Percentiles rank a stretch among this genome's conserved stretches.
Evolutionary conservation across 2,888 invertebrate species (phyloP).

Genomic region (Trypoxylon attenuatum): DNA sequence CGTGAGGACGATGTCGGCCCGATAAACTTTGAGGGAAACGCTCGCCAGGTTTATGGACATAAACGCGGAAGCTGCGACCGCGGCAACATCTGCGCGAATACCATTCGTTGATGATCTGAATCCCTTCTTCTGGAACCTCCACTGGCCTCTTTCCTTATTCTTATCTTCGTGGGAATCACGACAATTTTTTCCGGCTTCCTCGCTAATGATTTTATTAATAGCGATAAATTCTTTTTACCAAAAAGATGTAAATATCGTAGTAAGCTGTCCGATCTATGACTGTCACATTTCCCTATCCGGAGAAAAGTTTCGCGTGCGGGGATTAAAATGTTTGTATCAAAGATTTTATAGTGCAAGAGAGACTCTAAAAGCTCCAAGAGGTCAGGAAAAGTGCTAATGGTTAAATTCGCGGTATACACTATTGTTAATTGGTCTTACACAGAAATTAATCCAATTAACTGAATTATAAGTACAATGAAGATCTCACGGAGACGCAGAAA

Average conservation of each 20-base stretch:
- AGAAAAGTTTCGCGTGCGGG: too few species aligned
- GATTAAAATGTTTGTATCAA: too few species aligned
- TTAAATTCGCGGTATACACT: too few species aligned
- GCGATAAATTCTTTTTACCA: too few species aligned
- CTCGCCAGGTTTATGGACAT: conserved; percentile 19
- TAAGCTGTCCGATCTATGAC: too few species aligned
- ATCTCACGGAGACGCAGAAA: neutral
- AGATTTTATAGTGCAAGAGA: too few species aligned
- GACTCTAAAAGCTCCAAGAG: too few species aligned
- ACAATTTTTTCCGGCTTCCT: neutral
- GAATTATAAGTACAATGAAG: conserved; percentile 11
- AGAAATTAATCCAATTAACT: conserved; percentile 17
- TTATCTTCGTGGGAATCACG: conserved; percentile 41
- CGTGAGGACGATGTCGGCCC: conserved; percentile 51
- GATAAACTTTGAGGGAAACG: conserved; percentile 39
- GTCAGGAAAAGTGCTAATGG: too few species aligned
- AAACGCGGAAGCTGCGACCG: conserved; percentile 46
- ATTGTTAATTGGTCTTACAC: neutral
- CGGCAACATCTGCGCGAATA: conserved; percentile 16
- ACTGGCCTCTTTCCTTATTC: neutral
- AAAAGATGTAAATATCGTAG: too few species aligned
- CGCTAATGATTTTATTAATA: too few species aligned
- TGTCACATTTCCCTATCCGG: too few species aligned
- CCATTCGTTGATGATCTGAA: conserved; percentile 31
- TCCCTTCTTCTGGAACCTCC: conserved; percentile 1